Evolutionary conservation across 2,797 vertebrate species (phyloP), one percentile per base, ranked within the genome.

Genomic region (Mus spretus): DNA sequence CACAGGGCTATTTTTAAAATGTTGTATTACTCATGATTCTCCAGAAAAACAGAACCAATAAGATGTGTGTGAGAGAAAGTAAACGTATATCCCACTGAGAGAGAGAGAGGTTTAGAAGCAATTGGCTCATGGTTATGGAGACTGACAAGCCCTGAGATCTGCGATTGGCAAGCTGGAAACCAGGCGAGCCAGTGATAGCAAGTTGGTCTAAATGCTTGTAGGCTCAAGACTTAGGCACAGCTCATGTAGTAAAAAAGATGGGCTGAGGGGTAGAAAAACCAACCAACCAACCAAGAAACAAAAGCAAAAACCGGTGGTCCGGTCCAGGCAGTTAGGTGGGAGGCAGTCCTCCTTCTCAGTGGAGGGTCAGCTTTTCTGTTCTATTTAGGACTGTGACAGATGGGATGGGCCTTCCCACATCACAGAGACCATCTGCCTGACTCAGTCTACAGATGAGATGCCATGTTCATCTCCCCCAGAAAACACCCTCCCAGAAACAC

Each of bases 1-100:
- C 37, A 22, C 28, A 47, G 63, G 70, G 40, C 9, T 87, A 57
- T 70, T 67, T 92, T 79, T 74, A 44, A 79, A 93, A 82, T 70
- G 67, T 59, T 67, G 6, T 44, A 9, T 92, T 89, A 93, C 65
- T 72, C 61, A 47, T 8, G 8, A 47, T 93, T 97, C 84, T 96
- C 81, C 78, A 92, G 50, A 91, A 63, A 31, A 92, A 84, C 40
- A 72, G n/a, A 86, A 89, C 80, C 77, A 80, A 15, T 17, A 55
- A 70, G n/a, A 40, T 0, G 0, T 8, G 24, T 59, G 9, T 31
- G 72, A 34, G 37, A 55, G 17, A 59, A 34, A 40, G 34, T 78
- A 5, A 57, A 55, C 90, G 24, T 72, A 40, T 83, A 31, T 59
- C 37, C n/a, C 22, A 81, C 55, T 11, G n/a, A 63, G 55, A 50